Percentiles rank a stretch among this genome's conserved stretches.
phyloP scores from a whole-genome alignment of 2,113 vertebrate genomes.

The Corythoichthys haematopterus region DNA sequence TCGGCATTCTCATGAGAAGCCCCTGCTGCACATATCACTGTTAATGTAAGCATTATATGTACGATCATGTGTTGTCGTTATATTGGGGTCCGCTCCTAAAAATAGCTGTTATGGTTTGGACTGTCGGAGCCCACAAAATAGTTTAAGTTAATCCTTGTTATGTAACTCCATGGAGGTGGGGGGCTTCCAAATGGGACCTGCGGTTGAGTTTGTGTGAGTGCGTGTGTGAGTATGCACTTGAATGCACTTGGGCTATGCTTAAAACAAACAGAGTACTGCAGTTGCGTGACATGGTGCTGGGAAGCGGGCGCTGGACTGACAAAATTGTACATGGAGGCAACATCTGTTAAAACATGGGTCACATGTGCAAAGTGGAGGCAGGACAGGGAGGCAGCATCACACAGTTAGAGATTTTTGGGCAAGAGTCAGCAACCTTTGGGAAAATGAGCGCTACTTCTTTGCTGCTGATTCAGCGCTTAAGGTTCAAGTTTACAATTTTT shows the following conservation, averaged over 20 bases:
- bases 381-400: not conserved
- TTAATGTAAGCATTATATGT: slow-evolving; percentile 33
- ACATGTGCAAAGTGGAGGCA: not conserved
- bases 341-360: slow-evolving; percentile 1
- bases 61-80: slow-evolving; percentile 48
- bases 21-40: not conserved
- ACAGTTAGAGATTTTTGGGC: not conserved
- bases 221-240: slow-evolving; percentile 39
- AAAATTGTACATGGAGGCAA: slow-evolving; percentile 14
- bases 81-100: slow-evolving; percentile 53
- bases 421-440: not conserved
- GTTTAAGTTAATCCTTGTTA: slow-evolving; percentile 58
- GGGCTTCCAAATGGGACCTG: slow-evolving; percentile 14
- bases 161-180: slow-evolving; percentile 39
- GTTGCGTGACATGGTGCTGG: slow-evolving; percentile 42
- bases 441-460: not conserved
- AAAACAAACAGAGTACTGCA: slow-evolving; percentile 54
- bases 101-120: slow-evolving; percentile 58
- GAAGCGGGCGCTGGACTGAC: slow-evolving; percentile 9
- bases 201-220: not conserved
- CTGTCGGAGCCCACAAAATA: slow-evolving; percentile 43
- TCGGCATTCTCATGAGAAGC: slow-evolving; percentile 15
- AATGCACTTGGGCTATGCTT: slow-evolving; percentile 61
- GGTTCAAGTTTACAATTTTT: too few relatives aligned
- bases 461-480: not conserved